A percentile compares a stretch with the other conserved stretches of the same genome.
phyloP scores from a whole-genome alignment of 2,888 invertebrate species.

The Celastrina argiolus region DNA sequence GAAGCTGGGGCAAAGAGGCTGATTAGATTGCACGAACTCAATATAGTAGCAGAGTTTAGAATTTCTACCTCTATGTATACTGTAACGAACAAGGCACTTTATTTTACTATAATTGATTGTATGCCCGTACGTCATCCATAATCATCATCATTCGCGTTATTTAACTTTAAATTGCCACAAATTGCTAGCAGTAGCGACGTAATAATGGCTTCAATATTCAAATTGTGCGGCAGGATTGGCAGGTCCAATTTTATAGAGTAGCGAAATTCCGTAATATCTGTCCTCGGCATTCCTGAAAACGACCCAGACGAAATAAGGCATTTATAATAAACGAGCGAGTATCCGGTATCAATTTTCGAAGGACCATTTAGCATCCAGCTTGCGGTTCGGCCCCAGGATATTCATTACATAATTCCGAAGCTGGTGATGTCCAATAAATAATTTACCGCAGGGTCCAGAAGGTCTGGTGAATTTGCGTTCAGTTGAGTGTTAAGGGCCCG shows the following conservation, averaged over 20 bases:
- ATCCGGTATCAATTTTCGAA: constrained; percentile 11
- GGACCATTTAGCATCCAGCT: constrained; percentile 11
- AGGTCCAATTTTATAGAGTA: constrained; percentile 10
- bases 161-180: constrained; percentile 7
- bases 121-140: background rate
- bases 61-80: background rate
- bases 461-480: constrained; percentile 56
- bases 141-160: constrained; percentile 4
- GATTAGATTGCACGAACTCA: constrained; percentile 9
- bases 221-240: constrained; percentile 9
- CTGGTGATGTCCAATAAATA: constrained; percentile 15
- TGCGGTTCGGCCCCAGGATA: constrained; percentile 6
- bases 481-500: constrained; percentile 57
- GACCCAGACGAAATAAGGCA: constrained; percentile 6
- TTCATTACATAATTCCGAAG: constrained; percentile 10
- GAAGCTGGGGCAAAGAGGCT: constrained; percentile 3
- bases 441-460: constrained; percentile 16
- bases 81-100: background rate
- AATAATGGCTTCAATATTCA: background rate
- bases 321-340: constrained; percentile 10
- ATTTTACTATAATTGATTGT: background rate
- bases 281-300: constrained; percentile 4
- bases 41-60: background rate
- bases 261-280: background rate
- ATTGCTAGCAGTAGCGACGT: constrained; percentile 9